Evolutionary conservation across 2,113 vertebrate species (phyloP).

Genomic region (Butorides virescens): DNA sequence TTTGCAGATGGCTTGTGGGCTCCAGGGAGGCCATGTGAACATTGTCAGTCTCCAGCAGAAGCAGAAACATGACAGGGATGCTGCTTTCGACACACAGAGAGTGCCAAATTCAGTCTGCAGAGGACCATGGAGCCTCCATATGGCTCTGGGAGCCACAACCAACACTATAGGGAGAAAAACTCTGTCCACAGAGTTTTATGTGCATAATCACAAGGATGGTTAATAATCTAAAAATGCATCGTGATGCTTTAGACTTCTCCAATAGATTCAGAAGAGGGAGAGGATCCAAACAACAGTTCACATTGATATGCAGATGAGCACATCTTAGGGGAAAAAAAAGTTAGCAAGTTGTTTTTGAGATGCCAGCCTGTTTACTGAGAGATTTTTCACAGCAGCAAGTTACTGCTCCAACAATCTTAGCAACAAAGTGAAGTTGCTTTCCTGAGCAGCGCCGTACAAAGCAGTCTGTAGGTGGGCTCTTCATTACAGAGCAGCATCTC

Average conservation of each 20-base stretch:
- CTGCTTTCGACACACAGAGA: background rate
- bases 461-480: background rate
- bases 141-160: background rate
- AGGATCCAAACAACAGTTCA: background rate
- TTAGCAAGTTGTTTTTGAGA: background rate
- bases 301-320: background rate
- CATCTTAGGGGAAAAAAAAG: background rate
- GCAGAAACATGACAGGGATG: background rate
- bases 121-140: background rate
- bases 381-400: background rate
- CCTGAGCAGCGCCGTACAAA: background rate
- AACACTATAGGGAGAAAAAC: background rate
- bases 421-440: background rate
- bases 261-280: background rate
- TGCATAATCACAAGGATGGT: background rate
- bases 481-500: background rate
- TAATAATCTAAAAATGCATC: background rate
- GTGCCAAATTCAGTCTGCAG: background rate
- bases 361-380: background rate
- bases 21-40: background rate
- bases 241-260: background rate
- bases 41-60: background rate
- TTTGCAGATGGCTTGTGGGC: slow-evolving; percentile 15
- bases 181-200: background rate
- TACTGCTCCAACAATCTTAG: background rate